Conservation (phyloP, 2,113 vertebrate genomes). For the Melanerpes aurifrons region DNA sequence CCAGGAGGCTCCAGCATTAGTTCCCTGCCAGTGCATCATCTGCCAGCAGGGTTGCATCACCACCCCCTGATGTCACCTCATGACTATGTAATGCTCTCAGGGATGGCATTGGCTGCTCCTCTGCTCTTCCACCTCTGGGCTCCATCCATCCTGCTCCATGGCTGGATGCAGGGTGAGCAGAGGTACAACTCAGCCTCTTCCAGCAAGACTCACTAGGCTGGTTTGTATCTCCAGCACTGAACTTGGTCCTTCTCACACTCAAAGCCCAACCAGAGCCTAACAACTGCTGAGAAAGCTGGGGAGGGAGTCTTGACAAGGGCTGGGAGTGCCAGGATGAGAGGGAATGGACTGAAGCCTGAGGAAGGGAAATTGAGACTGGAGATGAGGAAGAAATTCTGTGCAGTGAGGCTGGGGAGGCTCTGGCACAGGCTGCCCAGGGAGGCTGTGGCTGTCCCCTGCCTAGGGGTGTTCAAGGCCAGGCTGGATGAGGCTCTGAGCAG, state of each 20-base stretch:
- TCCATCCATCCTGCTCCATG: neutral
- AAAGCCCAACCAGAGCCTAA: no score
- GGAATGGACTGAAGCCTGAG: no score
- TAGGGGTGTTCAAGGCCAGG: no score
- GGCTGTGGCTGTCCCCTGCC: no score
- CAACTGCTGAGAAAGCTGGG: accelerated
- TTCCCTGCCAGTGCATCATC: neutral
- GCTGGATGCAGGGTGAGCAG: accelerated
- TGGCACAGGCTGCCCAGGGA: no score
- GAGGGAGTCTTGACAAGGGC: no score
- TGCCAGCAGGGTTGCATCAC: neutral
- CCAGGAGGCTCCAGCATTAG: neutral
- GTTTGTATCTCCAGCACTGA: neutral
- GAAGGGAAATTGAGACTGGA: no score
- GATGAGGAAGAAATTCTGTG: no score
- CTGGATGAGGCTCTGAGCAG: no score
- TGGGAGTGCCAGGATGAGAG: no score
- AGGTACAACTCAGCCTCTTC: neutral
- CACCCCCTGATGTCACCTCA: neutral
- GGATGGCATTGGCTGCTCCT: neutral
- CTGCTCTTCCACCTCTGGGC: neutral
- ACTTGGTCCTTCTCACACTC: neutral
- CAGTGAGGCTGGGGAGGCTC: no score
- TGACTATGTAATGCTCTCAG: neutral
- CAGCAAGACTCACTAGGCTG: accelerated